Percentiles rank a stretch among this genome's conserved stretches.
These are phyloP conservation scores for Hedya salicella DNA, from an alignment of 2,888 invertebrate species.

Conservation along the genomic window DNA sequence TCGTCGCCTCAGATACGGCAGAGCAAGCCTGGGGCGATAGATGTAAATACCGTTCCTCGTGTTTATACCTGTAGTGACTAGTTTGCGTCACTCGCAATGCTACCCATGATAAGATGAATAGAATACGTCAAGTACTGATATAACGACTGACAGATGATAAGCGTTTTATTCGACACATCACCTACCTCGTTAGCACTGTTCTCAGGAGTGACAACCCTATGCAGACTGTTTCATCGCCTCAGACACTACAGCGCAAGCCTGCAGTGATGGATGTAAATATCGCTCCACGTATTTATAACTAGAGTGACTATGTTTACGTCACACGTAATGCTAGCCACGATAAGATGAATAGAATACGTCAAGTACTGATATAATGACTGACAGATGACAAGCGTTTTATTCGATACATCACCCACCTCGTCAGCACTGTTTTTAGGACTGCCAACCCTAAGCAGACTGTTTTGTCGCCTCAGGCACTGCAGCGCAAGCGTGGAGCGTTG, in stretches of 20 bases:
- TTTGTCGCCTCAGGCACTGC: conserved; percentile 32
- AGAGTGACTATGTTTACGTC: conserved; percentile 1
- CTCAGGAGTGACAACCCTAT: conserved; percentile 30
- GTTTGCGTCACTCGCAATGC: too few relatives aligned
- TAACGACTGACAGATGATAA: too few relatives aligned
- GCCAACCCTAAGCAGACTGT: conserved; percentile 47
- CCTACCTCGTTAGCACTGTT: background rate
- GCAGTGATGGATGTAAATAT: conserved; percentile 29
- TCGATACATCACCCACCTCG: background rate
- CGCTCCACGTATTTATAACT: conserved; percentile 3
- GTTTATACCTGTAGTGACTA: background rate
- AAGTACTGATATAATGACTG: too few relatives aligned
- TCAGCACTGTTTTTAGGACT: background rate
- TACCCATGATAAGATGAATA: too few relatives aligned
- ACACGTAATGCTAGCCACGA: too few relatives aligned
- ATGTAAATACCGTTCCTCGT: conserved; percentile 23
- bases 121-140: too few relatives aligned
- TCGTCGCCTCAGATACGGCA: conserved; percentile 29
- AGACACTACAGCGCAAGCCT: conserved; percentile 25
- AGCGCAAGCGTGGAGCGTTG: conserved; percentile 23
- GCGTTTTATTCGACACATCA: too few relatives aligned
- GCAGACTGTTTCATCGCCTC: conserved; percentile 47
- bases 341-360: too few relatives aligned
- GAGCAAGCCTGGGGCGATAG: conserved; percentile 21
- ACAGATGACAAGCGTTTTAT: too few relatives aligned